Percentiles rank a stretch among this genome's conserved stretches.
These are phyloP conservation scores for Sebastes iracundus DNA, from an alignment of 2,797 vertebrate species.

Conservation along the genomic window DNA sequence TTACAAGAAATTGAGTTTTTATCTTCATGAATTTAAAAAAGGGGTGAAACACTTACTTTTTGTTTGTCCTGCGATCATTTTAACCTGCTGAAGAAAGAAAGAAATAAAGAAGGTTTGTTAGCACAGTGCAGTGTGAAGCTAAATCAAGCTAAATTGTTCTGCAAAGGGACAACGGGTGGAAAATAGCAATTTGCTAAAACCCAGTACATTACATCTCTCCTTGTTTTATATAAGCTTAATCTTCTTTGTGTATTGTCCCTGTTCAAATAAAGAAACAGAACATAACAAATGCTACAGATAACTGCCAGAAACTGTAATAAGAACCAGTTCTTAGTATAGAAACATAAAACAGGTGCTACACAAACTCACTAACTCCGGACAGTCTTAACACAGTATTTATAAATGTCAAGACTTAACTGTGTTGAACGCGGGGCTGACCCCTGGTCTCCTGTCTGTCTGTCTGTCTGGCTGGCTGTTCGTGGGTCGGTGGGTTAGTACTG, in stretches of 20 bases:
- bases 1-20: neutral
- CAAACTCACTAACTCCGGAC: conserved; percentile 12
- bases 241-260: neutral
- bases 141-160: neutral
- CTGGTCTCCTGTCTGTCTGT: conserved; percentile 22
- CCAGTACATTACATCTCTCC: neutral
- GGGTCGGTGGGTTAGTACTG: conserved; percentile 9
- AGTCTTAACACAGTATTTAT: neutral
- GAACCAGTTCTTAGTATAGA: conserved; percentile 8
- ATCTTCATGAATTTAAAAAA: neutral
- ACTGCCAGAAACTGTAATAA: conserved; percentile 25
- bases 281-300: neutral
- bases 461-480: neutral
- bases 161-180: too few relatives aligned
- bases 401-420: conserved; percentile 27
- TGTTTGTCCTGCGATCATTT: conserved; percentile 38
- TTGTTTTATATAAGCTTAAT: neutral
- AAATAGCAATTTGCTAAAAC: too few relatives aligned
- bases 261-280: neutral
- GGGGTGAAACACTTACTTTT: conserved; percentile 43
- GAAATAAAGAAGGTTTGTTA: conserved; percentile 28
- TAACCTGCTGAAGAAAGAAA: conserved; percentile 70
- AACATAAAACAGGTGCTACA: conserved; percentile 36
- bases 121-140: neutral
- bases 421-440: neutral